Evolutionary conservation across 2,888 invertebrate species (phyloP), one percentile per base, ranked within the genome.

Genomic region (Zaprionus bogoriensis): DNA sequence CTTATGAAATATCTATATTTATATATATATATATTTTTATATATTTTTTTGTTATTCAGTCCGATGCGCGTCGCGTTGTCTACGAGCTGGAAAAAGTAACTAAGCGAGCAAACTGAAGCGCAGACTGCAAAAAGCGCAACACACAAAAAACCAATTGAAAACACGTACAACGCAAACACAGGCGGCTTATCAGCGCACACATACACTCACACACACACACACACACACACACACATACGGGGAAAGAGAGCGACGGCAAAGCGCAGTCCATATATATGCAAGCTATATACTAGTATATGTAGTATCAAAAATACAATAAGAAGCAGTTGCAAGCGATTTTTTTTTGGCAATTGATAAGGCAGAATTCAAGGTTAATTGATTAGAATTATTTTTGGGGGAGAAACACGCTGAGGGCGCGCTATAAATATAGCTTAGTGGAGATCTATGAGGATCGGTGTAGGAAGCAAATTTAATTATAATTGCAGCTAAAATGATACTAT

Each of bases 61-160:
- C 4, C 38, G 20, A 19, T 39, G 10, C 19, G 38, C 38, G 9
- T 22, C 51, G 51, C 36, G 60, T 38, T 57, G 38, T 36, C 60
- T 32, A 22, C 41, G 58, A 42, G 27, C 32, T 38, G 45, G 10
- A 50, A 54, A 65, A 53, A 44, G 48, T 22, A 74, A 76, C 70
- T 76, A 65, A 53, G 44, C 42, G 52, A 12, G 45, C 41, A 44
- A 62, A 70, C 44, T 67, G 46, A 55, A 77, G 54, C 50, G 65
- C 67, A 64, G 75, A 68, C 70, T 86, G 81, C 80, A 78, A 68
- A 76, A 78, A 78, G 57, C 77, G 78, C 77, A 76, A 48, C 57
- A 70, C 53, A 59, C n/a, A 61, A 48, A 69, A 77, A 65, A 57
- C 50, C 71, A 67, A 63, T 54, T 57, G 41, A 65, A 72, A 68